Evolutionary conservation across 30 jellyfish, hydroid and myxozoan species (phyloP), one percentile per base, ranked within the genome.

Genomic region (Aurelia sp.): DNA sequence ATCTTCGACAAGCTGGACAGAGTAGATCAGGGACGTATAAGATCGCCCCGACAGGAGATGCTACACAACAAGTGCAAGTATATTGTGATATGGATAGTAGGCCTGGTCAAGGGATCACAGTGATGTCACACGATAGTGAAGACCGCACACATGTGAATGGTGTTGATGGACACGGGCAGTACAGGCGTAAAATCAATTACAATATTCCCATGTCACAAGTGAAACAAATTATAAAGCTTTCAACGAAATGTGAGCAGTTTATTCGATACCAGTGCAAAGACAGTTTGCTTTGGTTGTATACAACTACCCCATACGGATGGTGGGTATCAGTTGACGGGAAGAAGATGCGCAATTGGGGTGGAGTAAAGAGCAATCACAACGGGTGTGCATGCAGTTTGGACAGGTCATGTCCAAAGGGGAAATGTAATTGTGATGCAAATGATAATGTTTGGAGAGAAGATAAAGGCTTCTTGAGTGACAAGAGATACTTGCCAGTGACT

Each of bases 291-390:
- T 73, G 20, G 47, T 38, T 73, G n/a, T 33, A 73, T 13, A 50
- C 22, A 3, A 41, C 20, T 16, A 73, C n/a, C 27, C 85, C 85
- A 2, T 17, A 38, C 20, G 85, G 70, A 47, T 73, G 85, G 85
- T 73, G 85, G 85, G 85, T 73, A 51, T 73, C 85, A 73, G 58
- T 52, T 63, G 52, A 21, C 8, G 85, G 85, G 31, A 60, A n/a
- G 27, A 73, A 52, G 41, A 73, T 73, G 85, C 38, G 24, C n/a
- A 73, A 73, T 38, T 73, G 85, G 85, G 85, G 85, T 73, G 85
- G 85, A 0, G 85, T 73, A 4, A 18, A 3, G 8, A 35, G 61
- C 71, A 50, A 60, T 35, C n/a, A 10, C 30, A 73, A 73, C 19
- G 85, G 85, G 21, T 73, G 85, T 73, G 85, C 85, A 48, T 73